These are phyloP conservation scores for Gorsachius magnificus DNA, from an alignment of 2,797 vertebrate species.

Conservation along the genomic window DNA sequence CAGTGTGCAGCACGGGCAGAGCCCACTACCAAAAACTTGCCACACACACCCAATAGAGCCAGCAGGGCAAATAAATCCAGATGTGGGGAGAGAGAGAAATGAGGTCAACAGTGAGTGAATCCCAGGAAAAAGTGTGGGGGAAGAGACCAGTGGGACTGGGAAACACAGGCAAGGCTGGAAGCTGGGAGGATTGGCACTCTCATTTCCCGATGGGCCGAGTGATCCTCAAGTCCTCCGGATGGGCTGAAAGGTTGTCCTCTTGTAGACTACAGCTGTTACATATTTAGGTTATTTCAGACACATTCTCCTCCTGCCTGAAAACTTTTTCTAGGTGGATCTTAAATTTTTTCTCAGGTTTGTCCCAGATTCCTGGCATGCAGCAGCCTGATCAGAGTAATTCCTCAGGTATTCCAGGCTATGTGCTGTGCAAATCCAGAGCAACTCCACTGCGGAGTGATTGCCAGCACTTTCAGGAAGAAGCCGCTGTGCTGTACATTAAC, in stretches of 20 bases:
- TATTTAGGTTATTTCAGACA: not conserved
- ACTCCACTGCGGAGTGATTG: not conserved
- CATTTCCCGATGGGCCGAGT: not conserved
- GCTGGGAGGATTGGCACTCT: not conserved
- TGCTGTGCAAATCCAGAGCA: not conserved
- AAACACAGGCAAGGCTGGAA: not conserved
- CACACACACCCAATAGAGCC: no score
- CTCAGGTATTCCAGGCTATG: not conserved
- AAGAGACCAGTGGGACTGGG: not conserved
- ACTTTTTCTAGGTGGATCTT: not conserved
- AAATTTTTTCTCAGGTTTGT: not conserved
- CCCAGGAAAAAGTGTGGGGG: not conserved
- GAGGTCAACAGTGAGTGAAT: rapidly evolving
- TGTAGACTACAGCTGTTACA: not conserved
- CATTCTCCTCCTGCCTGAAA: not conserved
- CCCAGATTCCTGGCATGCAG: not conserved
- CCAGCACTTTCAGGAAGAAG: not conserved
- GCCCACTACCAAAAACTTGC: no score
- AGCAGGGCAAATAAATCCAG: not conserved
- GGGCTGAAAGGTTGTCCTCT: not conserved
- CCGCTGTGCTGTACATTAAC: not conserved
- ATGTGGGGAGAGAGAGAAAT: not conserved
- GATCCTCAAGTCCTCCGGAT: not conserved
- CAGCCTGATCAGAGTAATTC: not conserved
- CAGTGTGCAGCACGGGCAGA: not conserved